Evolutionary conservation across 92 coral and sea anemone species (phyloP).

Genomic region (Zoanthus gigantus): DNA sequence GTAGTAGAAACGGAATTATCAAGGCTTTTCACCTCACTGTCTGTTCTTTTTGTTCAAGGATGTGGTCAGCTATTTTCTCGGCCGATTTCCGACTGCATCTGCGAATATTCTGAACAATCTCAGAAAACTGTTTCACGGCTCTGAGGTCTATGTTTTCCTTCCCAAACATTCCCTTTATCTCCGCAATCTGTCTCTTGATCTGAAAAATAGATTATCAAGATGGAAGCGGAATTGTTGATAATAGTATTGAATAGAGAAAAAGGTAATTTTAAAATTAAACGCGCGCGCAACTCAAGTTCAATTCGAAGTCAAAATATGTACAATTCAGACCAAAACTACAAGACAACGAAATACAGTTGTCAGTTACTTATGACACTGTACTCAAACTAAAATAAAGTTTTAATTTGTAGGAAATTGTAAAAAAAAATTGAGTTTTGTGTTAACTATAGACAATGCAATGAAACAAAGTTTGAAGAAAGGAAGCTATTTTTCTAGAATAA

Average conservation of each 20-base stretch:
- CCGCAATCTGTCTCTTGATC: slow-evolving; percentile 3
- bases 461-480: no score
- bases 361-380: no score
- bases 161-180: neutral
- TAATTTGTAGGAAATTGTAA: no score
- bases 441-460: no score
- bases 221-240: no score
- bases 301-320: no score
- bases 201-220: neutral
- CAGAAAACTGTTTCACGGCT: slow-evolving; percentile 24
- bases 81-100: slow-evolving; percentile 3
- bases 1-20: neutral
- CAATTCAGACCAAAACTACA: neutral
- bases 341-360: no score
- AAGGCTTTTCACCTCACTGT: slow-evolving; percentile 32
- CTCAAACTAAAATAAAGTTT: no score
- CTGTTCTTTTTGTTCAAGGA: neutral
- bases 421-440: no score
- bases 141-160: neutral
- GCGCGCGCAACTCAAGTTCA: neutral
- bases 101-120: slow-evolving; percentile 58
- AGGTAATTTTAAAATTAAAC: neutral
- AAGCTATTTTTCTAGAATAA: no score
- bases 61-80: slow-evolving; percentile 15
- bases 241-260: no score